Percentiles rank a stretch among this genome's conserved stretches.
These are phyloP conservation scores for Thripadectes ignobilis DNA, from an alignment of 2,797 vertebrate genomes.

Conservation along the genomic window DNA sequence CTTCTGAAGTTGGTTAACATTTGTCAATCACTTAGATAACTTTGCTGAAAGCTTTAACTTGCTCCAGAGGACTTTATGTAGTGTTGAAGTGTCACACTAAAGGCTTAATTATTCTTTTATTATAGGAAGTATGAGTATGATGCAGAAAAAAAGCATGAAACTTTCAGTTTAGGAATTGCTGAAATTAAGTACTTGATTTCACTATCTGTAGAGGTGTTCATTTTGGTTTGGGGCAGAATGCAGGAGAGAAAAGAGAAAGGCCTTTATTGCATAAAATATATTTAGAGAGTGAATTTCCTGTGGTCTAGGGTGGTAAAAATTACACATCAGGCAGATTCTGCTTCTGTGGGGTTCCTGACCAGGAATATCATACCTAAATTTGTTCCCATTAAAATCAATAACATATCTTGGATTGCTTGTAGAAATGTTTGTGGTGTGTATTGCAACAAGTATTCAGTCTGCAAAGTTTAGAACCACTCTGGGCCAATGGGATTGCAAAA, in stretches of 20 bases:
- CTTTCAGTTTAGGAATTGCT: background rate
- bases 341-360: background rate
- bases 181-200: background rate
- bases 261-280: background rate
- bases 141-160: background rate
- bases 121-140: background rate
- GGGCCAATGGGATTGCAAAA: constrained; percentile 47
- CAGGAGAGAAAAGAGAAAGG: background rate
- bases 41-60: background rate
- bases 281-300: background rate
- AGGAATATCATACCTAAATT: background rate
- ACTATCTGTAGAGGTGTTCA: background rate
- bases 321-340: background rate
- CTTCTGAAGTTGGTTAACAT: background rate
- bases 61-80: background rate
- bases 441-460: constrained; percentile 6
- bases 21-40: background rate
- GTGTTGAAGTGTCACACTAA: background rate
- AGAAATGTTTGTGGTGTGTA: constrained; percentile 10
- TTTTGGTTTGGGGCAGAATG: background rate
- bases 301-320: background rate
- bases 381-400: constrained; percentile 42
- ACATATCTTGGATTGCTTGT: constrained; percentile 7
- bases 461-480: constrained; percentile 2
- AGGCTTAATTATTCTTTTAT: background rate